These are phyloP conservation scores for Galerucella calmariensis DNA, from an alignment of 2,888 invertebrate species.

Conservation along the genomic window DNA sequence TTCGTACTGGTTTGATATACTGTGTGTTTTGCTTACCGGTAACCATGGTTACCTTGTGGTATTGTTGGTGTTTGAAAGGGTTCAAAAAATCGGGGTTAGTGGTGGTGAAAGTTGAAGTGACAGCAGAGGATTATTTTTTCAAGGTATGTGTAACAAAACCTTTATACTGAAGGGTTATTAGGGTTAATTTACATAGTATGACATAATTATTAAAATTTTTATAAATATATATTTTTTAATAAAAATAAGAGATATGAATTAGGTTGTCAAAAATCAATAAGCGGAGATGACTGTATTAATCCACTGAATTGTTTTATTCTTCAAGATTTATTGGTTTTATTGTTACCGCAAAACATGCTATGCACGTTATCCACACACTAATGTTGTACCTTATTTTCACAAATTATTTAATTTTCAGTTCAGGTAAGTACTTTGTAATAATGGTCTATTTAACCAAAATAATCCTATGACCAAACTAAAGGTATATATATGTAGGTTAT, in stretches of 20 bases:
- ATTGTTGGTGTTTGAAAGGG: conserved; percentile 44
- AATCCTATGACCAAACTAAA: too few relatives aligned
- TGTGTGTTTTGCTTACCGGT: conserved; percentile 54
- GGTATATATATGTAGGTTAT: too few relatives aligned
- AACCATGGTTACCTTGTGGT: conserved; percentile 51
- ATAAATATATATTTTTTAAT: conserved; percentile 9
- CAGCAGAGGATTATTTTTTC: conserved; percentile 16
- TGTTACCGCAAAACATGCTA: conserved; percentile 12
- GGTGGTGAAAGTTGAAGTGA: conserved; percentile 27
- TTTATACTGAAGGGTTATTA: conserved; percentile 7
- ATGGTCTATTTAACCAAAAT: too few relatives aligned
- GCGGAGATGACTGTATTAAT: conserved; percentile 51
- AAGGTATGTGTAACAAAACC: conserved; percentile 19
- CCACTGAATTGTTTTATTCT: conserved; percentile 23
- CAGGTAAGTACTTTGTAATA: too few relatives aligned
- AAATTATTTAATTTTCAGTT: too few relatives aligned
- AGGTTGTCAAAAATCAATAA: conserved; percentile 51
- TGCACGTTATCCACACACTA: background rate
- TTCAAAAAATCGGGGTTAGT: conserved; percentile 36
- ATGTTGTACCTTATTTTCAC: too few relatives aligned
- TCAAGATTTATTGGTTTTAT: conserved; percentile 17
- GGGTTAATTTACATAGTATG: background rate
- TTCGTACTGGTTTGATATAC: conserved; percentile 46
- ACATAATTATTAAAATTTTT: background rate
- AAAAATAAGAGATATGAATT: conserved; percentile 18